phyloP scores from a whole-genome alignment of 2,888 invertebrate species.

The Mythimna vitellina region DNA sequence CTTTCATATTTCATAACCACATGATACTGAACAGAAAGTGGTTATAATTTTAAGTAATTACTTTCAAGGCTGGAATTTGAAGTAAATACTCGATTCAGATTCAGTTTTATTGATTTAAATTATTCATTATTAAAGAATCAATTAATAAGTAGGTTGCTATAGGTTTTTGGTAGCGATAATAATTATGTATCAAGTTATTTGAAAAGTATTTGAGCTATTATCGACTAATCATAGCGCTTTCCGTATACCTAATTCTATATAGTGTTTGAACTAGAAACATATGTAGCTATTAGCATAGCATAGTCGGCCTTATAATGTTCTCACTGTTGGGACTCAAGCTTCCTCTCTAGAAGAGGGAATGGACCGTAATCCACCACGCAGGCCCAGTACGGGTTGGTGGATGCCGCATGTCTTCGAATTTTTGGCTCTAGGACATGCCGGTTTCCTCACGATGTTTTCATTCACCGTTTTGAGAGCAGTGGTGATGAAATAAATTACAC shows the following conservation, averaged over 20 bases:
- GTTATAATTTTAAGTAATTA: constrained; percentile 42
- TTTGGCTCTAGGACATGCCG: too few relatives aligned
- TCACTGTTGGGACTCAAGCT: too few relatives aligned
- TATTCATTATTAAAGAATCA: neutral
- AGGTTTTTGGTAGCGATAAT: neutral
- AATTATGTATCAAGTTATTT: neutral
- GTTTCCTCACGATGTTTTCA: too few relatives aligned
- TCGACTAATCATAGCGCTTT: neutral
- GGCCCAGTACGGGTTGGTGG: too few relatives aligned
- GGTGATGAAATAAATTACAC: too few relatives aligned
- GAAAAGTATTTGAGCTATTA: neutral
- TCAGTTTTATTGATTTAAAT: constrained; percentile 30
- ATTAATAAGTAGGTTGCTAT: neutral
- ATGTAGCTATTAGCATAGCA: too few relatives aligned
- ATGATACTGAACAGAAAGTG: constrained; percentile 59
- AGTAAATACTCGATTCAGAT: constrained; percentile 26
- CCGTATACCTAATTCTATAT: neutral
- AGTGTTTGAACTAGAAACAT: neutral
- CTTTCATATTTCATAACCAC: constrained; percentile 58
- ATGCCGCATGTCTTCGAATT: too few relatives aligned
- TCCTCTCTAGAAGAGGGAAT: too few relatives aligned
- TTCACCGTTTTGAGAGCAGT: too few relatives aligned
- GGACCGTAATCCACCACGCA: too few relatives aligned
- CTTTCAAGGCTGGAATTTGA: constrained; percentile 56
- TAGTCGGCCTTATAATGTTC: too few relatives aligned